phyloP scores from a whole-genome alignment of 2,113 vertebrate genomes.

The Pongo pygmaeus region DNA sequence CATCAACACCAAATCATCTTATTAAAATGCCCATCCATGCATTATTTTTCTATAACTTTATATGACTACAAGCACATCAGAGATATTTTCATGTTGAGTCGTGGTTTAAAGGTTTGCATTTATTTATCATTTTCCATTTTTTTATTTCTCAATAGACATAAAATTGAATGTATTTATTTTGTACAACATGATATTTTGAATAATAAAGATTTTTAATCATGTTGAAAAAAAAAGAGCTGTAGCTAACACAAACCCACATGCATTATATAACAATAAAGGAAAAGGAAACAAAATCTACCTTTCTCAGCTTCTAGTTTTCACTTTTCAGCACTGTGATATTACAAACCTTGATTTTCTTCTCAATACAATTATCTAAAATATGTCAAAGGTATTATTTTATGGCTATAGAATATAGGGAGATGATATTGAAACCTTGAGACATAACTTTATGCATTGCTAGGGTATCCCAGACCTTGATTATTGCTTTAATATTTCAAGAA shows the following conservation, averaged over 20 bases:
- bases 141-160: neutral
- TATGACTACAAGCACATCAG: neutral
- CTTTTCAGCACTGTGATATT: neutral
- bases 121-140: neutral
- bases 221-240: neutral
- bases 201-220: neutral
- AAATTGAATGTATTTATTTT: neutral
- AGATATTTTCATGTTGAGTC: neutral
- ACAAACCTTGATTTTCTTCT: neutral
- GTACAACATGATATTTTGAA: neutral
- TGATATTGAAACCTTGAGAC: conserved; percentile 13
- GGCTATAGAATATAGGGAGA: neutral
- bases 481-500: conserved; percentile 43
- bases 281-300: neutral
- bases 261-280: neutral
- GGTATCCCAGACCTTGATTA: neutral
- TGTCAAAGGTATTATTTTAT: neutral
- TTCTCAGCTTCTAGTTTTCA: neutral
- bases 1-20: conserved; percentile 55
- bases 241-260: neutral
- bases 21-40: conserved; percentile 41
- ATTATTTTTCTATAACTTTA: neutral
- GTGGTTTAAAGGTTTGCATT: neutral
- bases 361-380: neutral
- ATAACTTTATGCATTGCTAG: conserved; percentile 13